These are phyloP conservation scores for Varroa destructor DNA, from an alignment of 1,140 invertebrate genomes.

Conservation along the genomic window DNA sequence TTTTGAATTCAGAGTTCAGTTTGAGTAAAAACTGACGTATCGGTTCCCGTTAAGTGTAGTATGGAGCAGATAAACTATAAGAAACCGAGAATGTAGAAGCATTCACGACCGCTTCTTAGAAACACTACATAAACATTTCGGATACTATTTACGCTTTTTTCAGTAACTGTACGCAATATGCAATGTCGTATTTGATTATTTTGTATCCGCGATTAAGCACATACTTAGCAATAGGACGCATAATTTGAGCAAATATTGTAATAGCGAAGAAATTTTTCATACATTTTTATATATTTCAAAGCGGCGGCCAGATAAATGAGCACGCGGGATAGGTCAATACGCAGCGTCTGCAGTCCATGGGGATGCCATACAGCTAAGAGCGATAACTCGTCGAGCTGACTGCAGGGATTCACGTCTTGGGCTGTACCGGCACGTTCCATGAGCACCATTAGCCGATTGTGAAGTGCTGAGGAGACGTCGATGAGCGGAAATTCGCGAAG, in stretches of 20 bases:
- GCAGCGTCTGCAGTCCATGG: background rate
- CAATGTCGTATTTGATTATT: too few species aligned
- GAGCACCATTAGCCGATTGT: background rate
- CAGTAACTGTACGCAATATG: too few species aligned
- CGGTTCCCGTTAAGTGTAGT: too few species aligned
- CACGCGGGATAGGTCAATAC: background rate
- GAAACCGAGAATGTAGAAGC: too few species aligned
- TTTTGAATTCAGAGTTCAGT: too few species aligned
- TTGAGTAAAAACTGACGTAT: too few species aligned
- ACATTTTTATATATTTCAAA: background rate
- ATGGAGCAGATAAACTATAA: too few species aligned
- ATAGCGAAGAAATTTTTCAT: background rate
- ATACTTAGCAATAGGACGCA: background rate
- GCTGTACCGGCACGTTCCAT: background rate
- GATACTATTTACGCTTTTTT: too few species aligned
- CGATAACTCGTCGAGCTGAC: background rate
- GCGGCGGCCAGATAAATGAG: background rate
- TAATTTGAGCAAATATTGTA: background rate
- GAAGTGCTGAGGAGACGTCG: background rate
- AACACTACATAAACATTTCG: too few species aligned
- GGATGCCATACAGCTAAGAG: conserved; percentile 9
- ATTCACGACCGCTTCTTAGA: too few species aligned
- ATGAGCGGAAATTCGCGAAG: background rate
- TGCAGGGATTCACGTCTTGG: background rate
- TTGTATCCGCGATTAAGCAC: too few species aligned